Evolutionary conservation across 2,797 vertebrate genomes (phyloP), one percentile per base, ranked within the genome.

Genomic region (Rhinophrynus dorsalis): DNA sequence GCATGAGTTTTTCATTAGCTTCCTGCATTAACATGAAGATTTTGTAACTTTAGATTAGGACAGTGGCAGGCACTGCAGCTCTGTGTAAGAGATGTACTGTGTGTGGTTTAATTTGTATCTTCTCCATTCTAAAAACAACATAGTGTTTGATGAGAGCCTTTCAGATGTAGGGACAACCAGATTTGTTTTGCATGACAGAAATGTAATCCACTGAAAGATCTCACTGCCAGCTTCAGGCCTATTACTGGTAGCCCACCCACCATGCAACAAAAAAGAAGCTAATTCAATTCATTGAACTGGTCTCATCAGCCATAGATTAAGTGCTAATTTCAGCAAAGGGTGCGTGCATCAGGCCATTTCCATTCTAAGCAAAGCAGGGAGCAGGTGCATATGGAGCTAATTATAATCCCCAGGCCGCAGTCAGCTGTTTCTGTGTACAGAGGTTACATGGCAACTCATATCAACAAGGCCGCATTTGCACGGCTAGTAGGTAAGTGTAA

Each of bases 401-500:
- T 66, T 59, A 66, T 73, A 66, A 12, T 29, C 50, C 69, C 58
- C 23, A 6, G 44, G 47, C 33, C 12, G 4, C 6, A 7, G 10
- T 73, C 62, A 73, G 69, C 69, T 73, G 69, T 27, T 66, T 42
- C 44, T 66, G 33, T 73, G 44, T 66, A 66, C 29, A 10, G n/a
- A 60, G 8, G 69, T 73, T 66, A 52, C 69, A 44, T 50, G 27
- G 69, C 69, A 72, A 72, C 69, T 59, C 12, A 10, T 15, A 50
- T 52, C 44, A 64, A 63, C 68, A 73, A 59, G 35, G 35, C 60
- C 6, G 6, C 12, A 13, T 66, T 37, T 51, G 35, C 54, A 66
- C 11, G 35, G 42, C 51, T 40, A 1, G 23, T 17, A 17, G 26
- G 15, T 27, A 11, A 44, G 51, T 13, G 61, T 20, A 42, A 51